Evolutionary conservation across 2,113 vertebrate species (phyloP), one percentile per base, ranked within the genome.

Genomic region (Pantherophis guttatus): DNA sequence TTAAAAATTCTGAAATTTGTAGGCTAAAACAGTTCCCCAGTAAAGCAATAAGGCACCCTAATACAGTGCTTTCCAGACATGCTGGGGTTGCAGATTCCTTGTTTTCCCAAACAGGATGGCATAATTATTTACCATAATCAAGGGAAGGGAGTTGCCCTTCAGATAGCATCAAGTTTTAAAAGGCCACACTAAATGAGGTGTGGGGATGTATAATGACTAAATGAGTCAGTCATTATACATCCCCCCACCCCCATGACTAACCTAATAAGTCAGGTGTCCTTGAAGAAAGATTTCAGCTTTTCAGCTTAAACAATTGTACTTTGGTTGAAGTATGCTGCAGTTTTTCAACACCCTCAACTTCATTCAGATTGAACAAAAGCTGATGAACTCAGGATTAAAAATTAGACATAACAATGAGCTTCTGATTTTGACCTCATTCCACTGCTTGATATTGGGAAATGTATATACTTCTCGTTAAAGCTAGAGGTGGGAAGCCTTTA

Each of bases 361-460:
- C 19, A 88, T 58, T 92, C 50, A 11, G 0, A 0, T 8, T 4
- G 3, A 81, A 52, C 0, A 10, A 93, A 86, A 92, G 88, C 11
- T 88, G 13, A 88, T 91, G 90, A 75, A 8, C 81, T 93, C 90
- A 3, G 62, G 62, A 92, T 21, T 54, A 70, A 95, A 53, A 55
- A 23, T 88, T 48, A 44, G 24, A 6, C 86, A 8, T 52, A 48
- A n/a, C 86, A 54, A 52, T 92, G 90, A 93, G 15, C 39, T 90
- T 11, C 50, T 62, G 39, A 86, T 39, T 90, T 8, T 54, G 65
- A n/a, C 89, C 62, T 85, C 88, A 21, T 91, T 86, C 50, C 55
- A 55, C 23, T 89, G 88, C 57, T 10, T 86, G 59, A 95, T 62
- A n/a, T 33, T 88, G 90, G 55, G 50, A 91, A 44, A 4, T 75